Base-by-base conservation (phyloP, 2,797 vertebrate genomes). In the Paedocypris micromegethes region DNA sequence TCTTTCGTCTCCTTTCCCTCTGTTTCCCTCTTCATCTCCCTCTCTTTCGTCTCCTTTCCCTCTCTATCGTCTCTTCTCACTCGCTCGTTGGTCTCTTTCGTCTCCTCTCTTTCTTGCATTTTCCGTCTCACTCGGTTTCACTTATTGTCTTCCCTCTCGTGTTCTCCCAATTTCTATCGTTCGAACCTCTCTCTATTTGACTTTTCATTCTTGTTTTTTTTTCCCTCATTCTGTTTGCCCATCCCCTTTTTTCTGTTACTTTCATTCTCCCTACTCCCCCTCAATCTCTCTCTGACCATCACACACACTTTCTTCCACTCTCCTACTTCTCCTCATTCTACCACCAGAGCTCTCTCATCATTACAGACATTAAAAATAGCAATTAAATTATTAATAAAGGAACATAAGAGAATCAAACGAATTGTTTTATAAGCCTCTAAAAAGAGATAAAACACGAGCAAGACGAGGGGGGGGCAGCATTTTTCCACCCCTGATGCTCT, bases 161-260 rank as follows among this genome's bases (percentile, higher is more conserved):
- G 23, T 23, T 23, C 23, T 23, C 23, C 23, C 23, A 23, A 1
- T 23, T 23, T 23, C 23, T 23, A 23, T 23, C 23, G 23, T 23
- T 23, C 2, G 2, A 49, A 41, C 6, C 8, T 50, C 46, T 63
- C 9, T 74, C n/a, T 57, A 51, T 49, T 39, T 45, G 39, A 51
- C 66, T 66, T 68, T 78, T 77, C 82, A 73, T 81, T 73, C 80
- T 57, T 72, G 78, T 73, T 72, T n/a, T 40, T 65, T 45, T 43
- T 52, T 65, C 1, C 23, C n/a, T n/a, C 23, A 23, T 23, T 23
- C 23, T 23, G 23, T 23, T 23, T 23, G 58, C 64, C 9, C 51
- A 9, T 51, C 4, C 40, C 38, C 53, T n/a, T 38, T 23, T 23
- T 23, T 23, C 23, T 1, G 23, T 23, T 23, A 1, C 23, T 23